Evolutionary conservation across 2,113 vertebrate species (phyloP), one percentile per base, ranked within the genome.

Genomic region (Aspidoscelis tigris): DNA sequence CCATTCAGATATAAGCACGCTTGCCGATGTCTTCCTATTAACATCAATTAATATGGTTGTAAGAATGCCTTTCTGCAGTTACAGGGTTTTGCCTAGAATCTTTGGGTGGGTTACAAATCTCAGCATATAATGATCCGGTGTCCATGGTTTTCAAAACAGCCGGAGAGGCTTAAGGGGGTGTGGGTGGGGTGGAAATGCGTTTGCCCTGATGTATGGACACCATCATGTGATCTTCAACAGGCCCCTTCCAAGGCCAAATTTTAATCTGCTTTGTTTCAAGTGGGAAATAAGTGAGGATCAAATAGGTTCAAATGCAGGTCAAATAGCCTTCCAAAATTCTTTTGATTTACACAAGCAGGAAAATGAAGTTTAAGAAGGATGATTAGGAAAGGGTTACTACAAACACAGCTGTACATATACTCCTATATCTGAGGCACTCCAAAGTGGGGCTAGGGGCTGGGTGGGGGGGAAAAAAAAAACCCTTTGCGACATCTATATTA

Each of bases 401-500:
- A 95, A 95, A 95, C 96, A 95, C 96, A 96, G 96, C 96, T 96
- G 96, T 92, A 87, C 91, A 81, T 87, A 3, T 61, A 90, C 93
- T 92, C 94, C 93, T 93, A 90, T 89, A 90, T 95, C 86, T 90
- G 91, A 93, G 93, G 91, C 90, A 70, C 90, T 92, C 95, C 93
- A 95, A 95, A 94, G 70, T 80, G 70, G 58, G 69, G 75, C 47
- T 65, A 14, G 50, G 33, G 8, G 33, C 3, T 3, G 10, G 24
- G 55, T n/a, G n/a, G n/a, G 69, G 50, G n/a, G 5, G 33, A 33
- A 33, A 33, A 33, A 33, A 33, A 95, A 96, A 93, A 95, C 96
- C 94, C 95, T 94, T 95, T 95, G 97, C 97, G 97, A 98, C 97
- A 98, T 98, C 98, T 98, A 96, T 96, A 98, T 98, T 98, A 97